Conservation (phyloP, 2,113 vertebrate genomes). For the Caretta caretta region DNA sequence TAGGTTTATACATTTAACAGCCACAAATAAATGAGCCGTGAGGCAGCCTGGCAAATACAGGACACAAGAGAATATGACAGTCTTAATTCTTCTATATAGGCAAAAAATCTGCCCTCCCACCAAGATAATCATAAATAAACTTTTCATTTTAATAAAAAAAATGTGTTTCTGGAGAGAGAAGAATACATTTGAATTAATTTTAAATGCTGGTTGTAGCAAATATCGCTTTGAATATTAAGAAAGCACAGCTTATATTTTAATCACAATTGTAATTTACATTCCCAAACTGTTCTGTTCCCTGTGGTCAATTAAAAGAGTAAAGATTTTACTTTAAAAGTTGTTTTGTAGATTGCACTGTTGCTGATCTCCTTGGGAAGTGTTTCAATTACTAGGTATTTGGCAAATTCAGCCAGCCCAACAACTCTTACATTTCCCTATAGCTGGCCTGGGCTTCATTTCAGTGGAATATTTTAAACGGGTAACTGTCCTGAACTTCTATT, state of each 20-base stretch:
- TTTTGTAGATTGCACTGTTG: constrained; percentile 46
- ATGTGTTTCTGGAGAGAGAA: constrained; percentile 59
- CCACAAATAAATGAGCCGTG: constrained; percentile 46
- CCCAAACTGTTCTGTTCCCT: constrained; percentile 60
- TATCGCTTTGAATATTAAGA: constrained; percentile 53
- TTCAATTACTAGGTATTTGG: constrained; percentile 45
- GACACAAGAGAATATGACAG: constrained; percentile 48
- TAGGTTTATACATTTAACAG: constrained; percentile 51
- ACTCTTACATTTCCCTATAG: neutral
- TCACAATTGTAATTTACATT: constrained; percentile 61
- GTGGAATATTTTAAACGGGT: constrained; percentile 20
- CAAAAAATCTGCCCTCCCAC: constrained; percentile 32
- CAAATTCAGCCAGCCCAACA: constrained; percentile 14
- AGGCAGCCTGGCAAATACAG: constrained; percentile 39
- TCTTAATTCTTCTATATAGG: constrained; percentile 46
- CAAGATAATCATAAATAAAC: constrained; percentile 57
- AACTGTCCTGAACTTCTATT: neutral
- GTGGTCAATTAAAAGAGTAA: constrained; percentile 64
- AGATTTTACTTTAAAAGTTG: constrained; percentile 50
- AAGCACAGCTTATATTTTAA: constrained; percentile 54
- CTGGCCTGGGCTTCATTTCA: neutral
- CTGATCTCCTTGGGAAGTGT: constrained; percentile 30
- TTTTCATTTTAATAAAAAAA: constrained; percentile 63
- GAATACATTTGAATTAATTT: constrained; percentile 62
- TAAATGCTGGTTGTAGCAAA: constrained; percentile 52